Evolutionary conservation across 2,797 vertebrate species (phyloP).

Genomic region (Pipistrellus kuhlii): DNA sequence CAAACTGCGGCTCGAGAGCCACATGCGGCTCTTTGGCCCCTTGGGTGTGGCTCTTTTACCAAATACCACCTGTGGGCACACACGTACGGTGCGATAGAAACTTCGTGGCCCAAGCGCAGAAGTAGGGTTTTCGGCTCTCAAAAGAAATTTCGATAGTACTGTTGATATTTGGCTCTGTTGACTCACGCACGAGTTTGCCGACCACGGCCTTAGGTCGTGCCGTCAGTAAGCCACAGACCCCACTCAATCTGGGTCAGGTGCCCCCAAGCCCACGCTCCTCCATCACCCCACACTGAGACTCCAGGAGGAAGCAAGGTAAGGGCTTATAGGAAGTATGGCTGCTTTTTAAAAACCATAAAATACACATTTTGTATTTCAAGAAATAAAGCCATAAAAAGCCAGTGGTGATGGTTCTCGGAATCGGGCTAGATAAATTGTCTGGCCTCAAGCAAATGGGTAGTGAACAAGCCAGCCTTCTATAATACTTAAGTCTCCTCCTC

Average conservation of each 20-base stretch:
- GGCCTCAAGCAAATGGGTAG: slow-evolving; percentile 17
- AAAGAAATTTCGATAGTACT: no score
- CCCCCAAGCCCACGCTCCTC: background rate
- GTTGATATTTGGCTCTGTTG: no score
- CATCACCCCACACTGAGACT: background rate
- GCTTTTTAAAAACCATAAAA: background rate
- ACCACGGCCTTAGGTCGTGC: background rate
- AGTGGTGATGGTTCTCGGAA: background rate
- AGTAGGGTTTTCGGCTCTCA: no score
- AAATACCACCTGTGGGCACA: no score
- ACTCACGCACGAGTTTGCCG: no score
- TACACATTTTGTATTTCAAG: background rate
- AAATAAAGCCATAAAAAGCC: background rate
- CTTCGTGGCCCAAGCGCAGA: no score
- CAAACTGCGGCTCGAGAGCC: no score
- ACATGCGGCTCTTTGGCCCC: no score
- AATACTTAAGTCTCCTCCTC: background rate
- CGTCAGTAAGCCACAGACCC: fast-evolving
- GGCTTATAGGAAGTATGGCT: background rate
- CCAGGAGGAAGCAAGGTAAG: background rate
- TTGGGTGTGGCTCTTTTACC: no score
- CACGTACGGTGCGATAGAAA: no score
- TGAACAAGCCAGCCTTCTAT: background rate
- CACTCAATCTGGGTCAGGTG: background rate
- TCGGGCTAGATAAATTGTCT: background rate